Conservation (phyloP, 2,888 invertebrate species). For the Callyntrura guangdongensis region DNA sequence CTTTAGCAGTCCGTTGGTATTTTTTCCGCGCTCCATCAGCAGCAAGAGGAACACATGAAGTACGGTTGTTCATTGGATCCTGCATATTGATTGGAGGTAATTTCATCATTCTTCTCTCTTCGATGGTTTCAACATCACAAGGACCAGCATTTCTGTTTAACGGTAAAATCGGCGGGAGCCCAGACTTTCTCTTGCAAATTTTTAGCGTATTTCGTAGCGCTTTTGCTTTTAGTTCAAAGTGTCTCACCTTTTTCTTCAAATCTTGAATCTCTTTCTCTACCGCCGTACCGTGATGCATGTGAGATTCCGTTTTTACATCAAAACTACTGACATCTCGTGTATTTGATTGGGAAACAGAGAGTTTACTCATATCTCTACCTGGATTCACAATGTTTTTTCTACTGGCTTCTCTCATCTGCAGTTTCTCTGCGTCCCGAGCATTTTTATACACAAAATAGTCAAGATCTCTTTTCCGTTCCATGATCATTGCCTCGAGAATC, state of each 20-base stretch:
- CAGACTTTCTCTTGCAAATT: constrained; percentile 80
- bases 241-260: constrained; percentile 46
- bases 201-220: constrained; percentile 73
- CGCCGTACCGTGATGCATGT: not conserved
- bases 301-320: not conserved
- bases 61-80: not conserved
- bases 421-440: constrained; percentile 60
- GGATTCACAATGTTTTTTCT: constrained; percentile 23
- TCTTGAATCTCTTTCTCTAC: constrained; percentile 42
- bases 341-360: not conserved
- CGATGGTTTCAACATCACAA: not conserved
- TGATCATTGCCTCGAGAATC: constrained; percentile 81
- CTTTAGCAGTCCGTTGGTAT: constrained; percentile 35
- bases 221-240: constrained; percentile 61
- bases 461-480: constrained; percentile 82
- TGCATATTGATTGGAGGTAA: not conserved
- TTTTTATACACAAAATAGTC: constrained; percentile 80
- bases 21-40: constrained; percentile 12
- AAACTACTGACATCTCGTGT: constrained; percentile 37
- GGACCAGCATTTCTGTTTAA: constrained; percentile 14
- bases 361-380: not conserved
- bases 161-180: constrained; percentile 80
- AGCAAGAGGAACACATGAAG: not conserved
- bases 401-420: constrained; percentile 21
- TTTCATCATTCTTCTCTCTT: not conserved